Percentiles rank a stretch among this genome's conserved stretches.
These are phyloP conservation scores for Chamaea fasciata DNA, from an alignment of 2,113 vertebrate genomes.

Conservation along the genomic window DNA sequence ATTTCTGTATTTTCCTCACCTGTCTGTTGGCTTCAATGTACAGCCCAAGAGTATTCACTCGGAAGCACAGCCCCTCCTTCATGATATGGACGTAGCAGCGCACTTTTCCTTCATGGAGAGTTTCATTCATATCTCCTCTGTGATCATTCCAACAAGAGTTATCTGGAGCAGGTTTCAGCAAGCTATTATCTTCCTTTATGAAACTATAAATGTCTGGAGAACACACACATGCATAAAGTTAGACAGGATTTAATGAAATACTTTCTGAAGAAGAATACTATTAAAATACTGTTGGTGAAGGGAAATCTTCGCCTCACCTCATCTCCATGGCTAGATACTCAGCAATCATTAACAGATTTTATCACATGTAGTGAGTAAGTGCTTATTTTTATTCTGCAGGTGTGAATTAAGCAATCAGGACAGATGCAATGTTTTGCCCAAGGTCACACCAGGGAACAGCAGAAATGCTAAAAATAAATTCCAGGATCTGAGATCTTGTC, in stretches of 20 bases:
- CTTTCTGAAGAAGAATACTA: conserved; percentile 22
- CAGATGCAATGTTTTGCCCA: neutral
- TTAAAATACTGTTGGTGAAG: conserved; percentile 27
- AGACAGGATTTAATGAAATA: conserved; percentile 48
- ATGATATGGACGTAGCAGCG: conserved; percentile 95
- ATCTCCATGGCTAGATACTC: neutral
- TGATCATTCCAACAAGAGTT: conserved; percentile 93
- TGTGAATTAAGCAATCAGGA: conserved; percentile 3
- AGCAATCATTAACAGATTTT: conserved; percentile 43
- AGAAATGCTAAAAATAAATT: conserved; percentile 13
- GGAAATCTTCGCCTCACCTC: conserved; percentile 13
- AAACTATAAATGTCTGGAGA: conserved; percentile 85
- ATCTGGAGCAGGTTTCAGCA: conserved; percentile 81
- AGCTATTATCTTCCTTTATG: conserved; percentile 79
- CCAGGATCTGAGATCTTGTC: neutral
- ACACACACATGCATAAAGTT: conserved; percentile 46
- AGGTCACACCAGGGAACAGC: conserved; percentile 6
- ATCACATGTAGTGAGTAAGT: conserved; percentile 22
- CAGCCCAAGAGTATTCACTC: conserved; percentile 89
- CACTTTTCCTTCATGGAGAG: conserved; percentile 83
- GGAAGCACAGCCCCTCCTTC: conserved; percentile 89
- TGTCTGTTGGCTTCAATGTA: conserved; percentile 95
- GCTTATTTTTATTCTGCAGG: conserved; percentile 49
- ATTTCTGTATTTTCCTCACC: conserved; percentile 72
- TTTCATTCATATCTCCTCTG: conserved; percentile 84